Evolutionary conservation across 2,113 vertebrate genomes (phyloP).

Genomic region (human): GRCh38 chr20:10393001-10393500

Average conservation of each 20-base stretch:
- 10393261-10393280: constrained; percentile 66
- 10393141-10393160: constrained; percentile 52
- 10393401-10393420: constrained; percentile 47
- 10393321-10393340: constrained; percentile 48
- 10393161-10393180: constrained; percentile 19
- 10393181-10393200: constrained; percentile 1
- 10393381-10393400: not conserved
- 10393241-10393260: constrained; percentile 34
- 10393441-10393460: constrained; percentile 25
- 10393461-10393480: not conserved
- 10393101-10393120: constrained; percentile 35
- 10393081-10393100: constrained; percentile 53
- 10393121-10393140: constrained; percentile 56
- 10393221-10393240: not conserved
- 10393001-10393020: constrained; percentile 44
- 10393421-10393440: constrained; percentile 32
- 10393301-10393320: constrained; percentile 54
- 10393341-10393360: constrained; percentile 29
- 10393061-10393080: constrained; percentile 74
- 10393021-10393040: constrained; percentile 55
- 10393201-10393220: constrained; percentile 55
- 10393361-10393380: constrained; percentile 40
- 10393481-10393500: constrained; percentile 8
- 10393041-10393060: not conserved
- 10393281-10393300: constrained; percentile 67